Evolutionary conservation across 2,888 invertebrate genomes (phyloP).

Genomic region (Phaedon cochleariae): DNA sequence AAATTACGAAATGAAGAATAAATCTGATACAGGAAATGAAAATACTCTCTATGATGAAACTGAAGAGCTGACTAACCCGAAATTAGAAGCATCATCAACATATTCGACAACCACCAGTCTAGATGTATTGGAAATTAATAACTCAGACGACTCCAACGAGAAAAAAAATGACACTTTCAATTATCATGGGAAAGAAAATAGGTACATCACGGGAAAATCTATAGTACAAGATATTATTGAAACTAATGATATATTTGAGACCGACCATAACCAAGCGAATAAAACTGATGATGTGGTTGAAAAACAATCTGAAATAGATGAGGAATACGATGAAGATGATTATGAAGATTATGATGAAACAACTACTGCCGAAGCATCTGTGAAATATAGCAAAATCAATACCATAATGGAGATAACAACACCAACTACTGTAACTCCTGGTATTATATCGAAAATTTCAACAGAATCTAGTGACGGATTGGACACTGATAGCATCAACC

Average conservation of each 20-base stretch:
- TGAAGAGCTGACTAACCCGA: neutral
- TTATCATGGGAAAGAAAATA: neutral
- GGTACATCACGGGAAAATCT: neutral
- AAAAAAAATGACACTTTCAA: conserved; percentile 14
- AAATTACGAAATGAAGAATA: conserved; percentile 14
- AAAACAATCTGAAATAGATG: conserved; percentile 19
- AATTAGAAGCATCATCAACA: neutral
- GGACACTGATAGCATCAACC: neutral
- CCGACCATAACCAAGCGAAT: too few relatives aligned
- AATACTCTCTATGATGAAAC: neutral
- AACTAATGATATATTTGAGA: too few relatives aligned
- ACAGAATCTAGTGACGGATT: too few relatives aligned
- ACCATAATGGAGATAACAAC: neutral
- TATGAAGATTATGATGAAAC: conserved; percentile 8
- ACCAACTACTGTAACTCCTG: neutral
- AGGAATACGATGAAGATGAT: conserved; percentile 20
- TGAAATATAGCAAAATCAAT: neutral
- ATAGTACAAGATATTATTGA: too few relatives aligned
- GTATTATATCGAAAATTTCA: too few relatives aligned
- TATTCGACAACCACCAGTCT: too few relatives aligned
- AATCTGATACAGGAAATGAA: conserved; percentile 23
- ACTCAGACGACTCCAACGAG: neutral
- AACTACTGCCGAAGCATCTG: neutral
- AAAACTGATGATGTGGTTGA: neutral
- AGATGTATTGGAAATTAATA: neutral